These are phyloP conservation scores for Molanna angustata DNA, from an alignment of 2,888 invertebrate species.

Conservation along the genomic window DNA sequence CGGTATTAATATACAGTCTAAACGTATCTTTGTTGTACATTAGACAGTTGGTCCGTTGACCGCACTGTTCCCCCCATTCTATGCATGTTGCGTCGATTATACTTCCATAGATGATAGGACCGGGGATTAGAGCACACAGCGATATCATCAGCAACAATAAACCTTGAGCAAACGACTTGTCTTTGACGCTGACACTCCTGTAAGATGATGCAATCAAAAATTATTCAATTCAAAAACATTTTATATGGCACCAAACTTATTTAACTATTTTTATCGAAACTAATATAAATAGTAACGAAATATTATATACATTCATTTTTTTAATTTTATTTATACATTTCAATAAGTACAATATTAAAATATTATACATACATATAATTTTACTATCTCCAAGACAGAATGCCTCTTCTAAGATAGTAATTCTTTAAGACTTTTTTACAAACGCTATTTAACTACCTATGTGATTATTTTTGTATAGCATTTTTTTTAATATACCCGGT, in stretches of 20 bases:
- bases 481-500: too few relatives aligned
- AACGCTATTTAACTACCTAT: too few relatives aligned
- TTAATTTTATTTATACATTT: too few relatives aligned
- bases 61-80: slow-evolving; percentile 65
- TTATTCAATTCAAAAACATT: not conserved
- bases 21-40: slow-evolving; percentile 61
- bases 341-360: too few relatives aligned
- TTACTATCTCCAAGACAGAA: too few relatives aligned
- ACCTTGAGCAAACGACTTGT: slow-evolving; percentile 66
- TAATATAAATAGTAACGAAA: not conserved
- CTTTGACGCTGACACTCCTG: slow-evolving; percentile 58
- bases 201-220: slow-evolving; percentile 30
- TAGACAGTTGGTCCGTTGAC: slow-evolving; percentile 62
- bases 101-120: slow-evolving; percentile 65
- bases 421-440: too few relatives aligned
- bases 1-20: slow-evolving; percentile 54
- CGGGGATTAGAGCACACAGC: slow-evolving; percentile 64
- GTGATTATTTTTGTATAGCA: too few relatives aligned
- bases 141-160: slow-evolving; percentile 60
- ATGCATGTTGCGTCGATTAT: slow-evolving; percentile 65
- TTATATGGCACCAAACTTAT: not conserved
- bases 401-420: too few relatives aligned
- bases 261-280: not conserved
- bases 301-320: too few relatives aligned
- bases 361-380: too few relatives aligned